phyloP scores from a whole-genome alignment of 2,113 vertebrate species.

The Strix aluco region DNA sequence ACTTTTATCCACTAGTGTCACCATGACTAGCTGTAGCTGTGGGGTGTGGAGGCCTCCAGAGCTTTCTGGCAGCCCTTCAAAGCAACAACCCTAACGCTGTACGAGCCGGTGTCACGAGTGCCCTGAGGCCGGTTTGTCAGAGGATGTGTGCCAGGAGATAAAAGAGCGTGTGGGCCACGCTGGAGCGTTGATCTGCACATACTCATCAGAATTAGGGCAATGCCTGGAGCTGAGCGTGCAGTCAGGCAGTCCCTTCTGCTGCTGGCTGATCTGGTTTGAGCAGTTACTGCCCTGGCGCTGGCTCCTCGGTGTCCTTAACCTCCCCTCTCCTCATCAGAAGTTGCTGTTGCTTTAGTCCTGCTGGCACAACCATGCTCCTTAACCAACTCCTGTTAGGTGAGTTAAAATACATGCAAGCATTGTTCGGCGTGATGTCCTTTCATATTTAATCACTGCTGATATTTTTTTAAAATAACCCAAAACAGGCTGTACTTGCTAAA shows the following conservation, averaged over 20 bases:
- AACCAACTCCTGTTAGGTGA: not conserved
- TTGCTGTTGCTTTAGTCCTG: not conserved
- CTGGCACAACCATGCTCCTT: not conserved
- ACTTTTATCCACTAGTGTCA: not conserved
- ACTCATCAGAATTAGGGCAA: not conserved
- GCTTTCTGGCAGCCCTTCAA: slow-evolving; percentile 5
- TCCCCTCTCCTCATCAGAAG: not conserved
- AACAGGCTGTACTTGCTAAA: rapidly evolving
- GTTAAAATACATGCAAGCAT: not conserved
- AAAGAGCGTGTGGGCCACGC: not conserved
- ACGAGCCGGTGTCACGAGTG: rapidly evolving
- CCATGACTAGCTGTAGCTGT: not conserved
- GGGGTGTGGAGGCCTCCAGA: not conserved
- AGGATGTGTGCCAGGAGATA: not conserved
- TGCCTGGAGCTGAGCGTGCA: not conserved
- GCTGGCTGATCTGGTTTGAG: not conserved
- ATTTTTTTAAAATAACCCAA: not conserved
- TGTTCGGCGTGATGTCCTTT: not conserved
- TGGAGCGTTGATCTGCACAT: not conserved
- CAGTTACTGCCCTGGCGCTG: not conserved
- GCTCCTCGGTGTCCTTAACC: not conserved
- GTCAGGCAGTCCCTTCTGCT: not conserved
- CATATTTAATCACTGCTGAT: no score
- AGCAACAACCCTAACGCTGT: not conserved
- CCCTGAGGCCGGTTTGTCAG: not conserved